Evolutionary conservation across 2,113 vertebrate species (phyloP), one percentile per base, ranked within the genome.

Genomic region (Alligator sinensis): DNA sequence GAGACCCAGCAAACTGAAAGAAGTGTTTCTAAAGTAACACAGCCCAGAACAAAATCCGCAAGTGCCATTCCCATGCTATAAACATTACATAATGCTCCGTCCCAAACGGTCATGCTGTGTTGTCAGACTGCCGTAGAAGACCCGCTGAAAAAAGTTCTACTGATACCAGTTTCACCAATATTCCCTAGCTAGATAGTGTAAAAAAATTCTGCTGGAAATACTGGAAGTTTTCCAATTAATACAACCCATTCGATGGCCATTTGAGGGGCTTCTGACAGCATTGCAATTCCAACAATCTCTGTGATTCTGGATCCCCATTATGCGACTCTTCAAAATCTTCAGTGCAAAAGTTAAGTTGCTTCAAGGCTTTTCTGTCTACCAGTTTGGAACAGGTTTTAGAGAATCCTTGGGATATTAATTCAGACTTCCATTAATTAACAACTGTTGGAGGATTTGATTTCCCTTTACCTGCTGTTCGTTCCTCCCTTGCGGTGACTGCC

Each of bases 401-500:
- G 75, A 28, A 78, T 24, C 84, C 76, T 70, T 27, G 9, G 1
- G 6, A 24, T 55, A 57, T 79, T 25, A 18, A 25, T n/a, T 19
- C 30, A 18, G 47, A 70, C 22, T 54, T 63, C 10, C 2, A 25
- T 18, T 28, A 22, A 18, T 28, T 13, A 24, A 47, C 2, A 22
- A 59, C 24, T 19, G 0, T 25, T 1, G 5, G 34, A 24, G 81
- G 64, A 24, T 22, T 24, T 2, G 1, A n/a, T 10, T 10, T 57
- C 80, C 77, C 77, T 82, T 96, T 82, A 98, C 97, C 97, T 98
- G 97, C 30, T 66, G 95, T 13, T 96, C 94, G 77, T 93, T 91
- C 72, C 82, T 92, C 47, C 78, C 84, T 19, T 38, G 87, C 1
- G 95, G 95, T 3, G 94, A 93, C 0, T 84, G 93, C 97, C 97